Conservation (phyloP, 2,113 vertebrate genomes). For the Vidua chalybeata region DNA sequence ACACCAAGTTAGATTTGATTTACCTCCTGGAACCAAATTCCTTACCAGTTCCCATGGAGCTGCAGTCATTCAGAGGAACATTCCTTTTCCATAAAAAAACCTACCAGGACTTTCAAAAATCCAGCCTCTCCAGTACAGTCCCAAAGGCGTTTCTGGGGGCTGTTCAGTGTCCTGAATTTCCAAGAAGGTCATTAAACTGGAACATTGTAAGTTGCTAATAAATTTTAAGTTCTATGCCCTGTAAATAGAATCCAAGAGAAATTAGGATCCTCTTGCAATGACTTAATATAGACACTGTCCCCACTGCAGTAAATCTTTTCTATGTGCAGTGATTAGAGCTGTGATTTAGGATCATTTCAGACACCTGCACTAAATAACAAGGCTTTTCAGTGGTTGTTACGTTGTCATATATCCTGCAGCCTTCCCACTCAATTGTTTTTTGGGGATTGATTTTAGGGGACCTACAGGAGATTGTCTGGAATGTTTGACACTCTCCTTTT, state of each 20-base stretch:
- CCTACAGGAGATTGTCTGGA: background rate
- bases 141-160: background rate
- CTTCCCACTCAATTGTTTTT: background rate
- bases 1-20: background rate
- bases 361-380: background rate
- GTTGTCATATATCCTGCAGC: background rate
- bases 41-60: background rate
- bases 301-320: background rate
- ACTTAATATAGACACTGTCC: background rate
- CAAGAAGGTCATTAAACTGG: background rate
- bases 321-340: background rate
- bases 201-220: background rate
- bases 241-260: conserved; percentile 1
- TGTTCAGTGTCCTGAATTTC: background rate
- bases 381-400: background rate
- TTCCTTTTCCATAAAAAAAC: background rate
- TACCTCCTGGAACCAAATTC: background rate
- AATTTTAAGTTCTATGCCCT: background rate
- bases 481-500: background rate
- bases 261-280: background rate
- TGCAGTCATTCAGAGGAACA: background rate
- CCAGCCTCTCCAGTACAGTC: background rate
- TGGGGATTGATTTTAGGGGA: background rate
- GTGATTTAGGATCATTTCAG: conserved; percentile 2
- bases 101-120: background rate